Evolutionary conservation across 2,797 vertebrate genomes (phyloP).

Genomic region (Cryptoprocta ferox): DNA sequence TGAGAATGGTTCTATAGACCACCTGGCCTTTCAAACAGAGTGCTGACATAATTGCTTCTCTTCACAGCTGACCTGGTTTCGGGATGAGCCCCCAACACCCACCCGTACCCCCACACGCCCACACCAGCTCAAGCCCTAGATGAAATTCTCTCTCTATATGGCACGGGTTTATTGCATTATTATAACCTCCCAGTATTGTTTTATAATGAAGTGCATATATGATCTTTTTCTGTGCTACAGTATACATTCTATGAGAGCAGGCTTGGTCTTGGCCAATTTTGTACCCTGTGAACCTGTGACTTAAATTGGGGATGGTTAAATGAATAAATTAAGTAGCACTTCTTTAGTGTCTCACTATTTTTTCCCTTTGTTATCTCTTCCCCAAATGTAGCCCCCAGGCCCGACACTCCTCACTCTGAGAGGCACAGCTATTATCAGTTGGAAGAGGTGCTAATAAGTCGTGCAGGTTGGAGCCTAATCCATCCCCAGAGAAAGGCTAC

Average conservation of each 20-base stretch:
- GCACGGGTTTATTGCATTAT: background rate
- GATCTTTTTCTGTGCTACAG: background rate
- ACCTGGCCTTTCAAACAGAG: background rate
- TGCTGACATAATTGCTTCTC: background rate
- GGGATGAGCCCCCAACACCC: background rate
- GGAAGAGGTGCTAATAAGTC: background rate
- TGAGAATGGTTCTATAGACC: background rate
- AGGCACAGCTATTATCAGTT: background rate
- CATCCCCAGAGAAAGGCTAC: background rate
- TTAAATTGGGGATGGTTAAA: background rate
- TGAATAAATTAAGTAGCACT: background rate
- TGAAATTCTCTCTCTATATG: background rate
- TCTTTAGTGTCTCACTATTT: background rate
- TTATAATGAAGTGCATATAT: background rate
- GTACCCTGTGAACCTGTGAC: background rate
- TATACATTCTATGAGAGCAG: background rate
- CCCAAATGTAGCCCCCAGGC: background rate
- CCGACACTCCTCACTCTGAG: background rate
- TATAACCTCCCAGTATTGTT: background rate
- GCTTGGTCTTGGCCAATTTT: background rate
- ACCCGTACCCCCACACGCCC: background rate
- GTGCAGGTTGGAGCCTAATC: too few species aligned
- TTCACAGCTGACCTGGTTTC: background rate
- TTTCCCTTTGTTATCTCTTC: conserved; percentile 30
- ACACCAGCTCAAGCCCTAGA: background rate